Evolutionary conservation across 2,797 vertebrate genomes (phyloP), one percentile per base, ranked within the genome.

Genomic region (Hafferia zeledoni): DNA sequence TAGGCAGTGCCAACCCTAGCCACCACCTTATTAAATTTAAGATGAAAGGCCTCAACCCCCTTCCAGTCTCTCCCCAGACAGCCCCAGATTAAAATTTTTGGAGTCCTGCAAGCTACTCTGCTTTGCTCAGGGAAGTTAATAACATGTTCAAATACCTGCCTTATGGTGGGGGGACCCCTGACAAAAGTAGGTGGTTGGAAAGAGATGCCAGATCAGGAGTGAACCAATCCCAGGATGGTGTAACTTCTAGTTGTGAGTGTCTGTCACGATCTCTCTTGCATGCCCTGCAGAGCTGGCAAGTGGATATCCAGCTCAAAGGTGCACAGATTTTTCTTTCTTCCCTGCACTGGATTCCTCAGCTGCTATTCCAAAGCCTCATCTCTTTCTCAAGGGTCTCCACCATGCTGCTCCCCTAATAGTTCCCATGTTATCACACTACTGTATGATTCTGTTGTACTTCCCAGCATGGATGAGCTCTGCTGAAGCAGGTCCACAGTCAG

Each of bases 21-120:
- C 92, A 61, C 93, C 75, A 2, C 90, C 94, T 95, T 94, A 95
- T 94, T 97, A 95, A 90, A 85, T 85, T 92, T 25, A 75, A 96
- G 92, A 95, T 95, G 87, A 96, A 97, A 97, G 92, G 91, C 72
- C 61, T 91, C 76, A 81, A 39, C 43, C 63, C 57, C 55, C 67
- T 93, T 91, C 77, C 83, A 79, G 87, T 81, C 43, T 90, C 76
- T 76, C 79, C 83, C 69, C 85, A 90, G 87, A 90, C 72, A 79
- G 82, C 17, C 27, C 64, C 56, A 63, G 79, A 90, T 90, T 87
- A 69, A 90, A 89, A 69, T 69, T 86, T 78, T 79, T 5, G 0
- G 53, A 78, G 75, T 87, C 65, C 82, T 95, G 33, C 33, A 31
- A 91, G 72, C 69, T 67, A 4, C 55, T 69, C n/a, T 49, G 43